A percentile compares a stretch with the other conserved stretches of the same genome.
phyloP scores from a whole-genome alignment of 2,113 vertebrate genomes.

The Eretmochelys imbricata region DNA sequence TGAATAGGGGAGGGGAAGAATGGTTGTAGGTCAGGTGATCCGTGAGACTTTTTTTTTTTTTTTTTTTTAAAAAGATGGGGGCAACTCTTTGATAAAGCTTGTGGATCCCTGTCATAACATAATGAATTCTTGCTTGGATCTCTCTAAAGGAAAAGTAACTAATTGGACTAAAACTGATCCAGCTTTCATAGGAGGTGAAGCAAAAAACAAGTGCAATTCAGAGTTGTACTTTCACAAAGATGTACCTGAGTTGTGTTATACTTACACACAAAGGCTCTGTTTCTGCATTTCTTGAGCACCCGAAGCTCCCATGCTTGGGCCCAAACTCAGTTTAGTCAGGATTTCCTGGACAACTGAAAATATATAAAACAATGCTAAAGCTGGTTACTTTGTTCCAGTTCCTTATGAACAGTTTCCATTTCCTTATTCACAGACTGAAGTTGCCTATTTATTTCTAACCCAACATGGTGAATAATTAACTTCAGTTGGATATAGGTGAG shows the following conservation, averaged over 20 bases:
- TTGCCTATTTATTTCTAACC: conserved; percentile 11
- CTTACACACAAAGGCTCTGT: not conserved
- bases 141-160: not conserved
- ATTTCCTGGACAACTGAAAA: conserved; percentile 29
- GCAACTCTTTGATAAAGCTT: not conserved
- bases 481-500: not conserved
- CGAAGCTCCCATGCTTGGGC: not conserved
- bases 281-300: conserved; percentile 2
- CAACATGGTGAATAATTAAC: conserved; percentile 43
- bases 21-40: not conserved
- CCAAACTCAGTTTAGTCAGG: conserved; percentile 27
- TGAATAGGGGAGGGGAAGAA: not conserved
- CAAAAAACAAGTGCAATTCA: not conserved
- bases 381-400: conserved; percentile 17
- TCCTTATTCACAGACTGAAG: conserved; percentile 12
- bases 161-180: not conserved
- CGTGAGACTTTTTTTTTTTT: not conserved
- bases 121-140: not conserved
- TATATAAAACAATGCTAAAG: not conserved
- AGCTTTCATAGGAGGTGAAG: not conserved
- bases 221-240: not conserved
- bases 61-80: no score
- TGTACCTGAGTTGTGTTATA: not conserved
- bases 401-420: conserved; percentile 11
- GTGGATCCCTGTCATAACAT: not conserved